Conservation (phyloP, 2,888 invertebrate genomes). For the Conops quadrifasciatus region DNA sequence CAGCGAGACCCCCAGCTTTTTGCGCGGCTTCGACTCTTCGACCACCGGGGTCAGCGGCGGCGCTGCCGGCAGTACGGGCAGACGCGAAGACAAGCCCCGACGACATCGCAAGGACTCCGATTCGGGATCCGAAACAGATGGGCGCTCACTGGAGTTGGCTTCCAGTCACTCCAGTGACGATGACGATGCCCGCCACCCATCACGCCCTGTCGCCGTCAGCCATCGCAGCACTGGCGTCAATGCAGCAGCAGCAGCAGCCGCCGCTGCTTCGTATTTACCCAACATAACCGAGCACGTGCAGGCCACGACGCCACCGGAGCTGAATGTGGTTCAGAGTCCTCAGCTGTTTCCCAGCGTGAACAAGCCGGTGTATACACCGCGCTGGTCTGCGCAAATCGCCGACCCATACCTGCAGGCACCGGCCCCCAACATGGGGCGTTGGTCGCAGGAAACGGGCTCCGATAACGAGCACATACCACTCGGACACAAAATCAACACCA, state of each 20-base stretch:
- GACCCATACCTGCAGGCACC: constrained; percentile 71
- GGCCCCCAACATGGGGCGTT: constrained; percentile 70
- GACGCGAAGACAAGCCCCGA: constrained; percentile 59
- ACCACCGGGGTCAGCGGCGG: constrained; percentile 49
- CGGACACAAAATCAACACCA: constrained; percentile 68
- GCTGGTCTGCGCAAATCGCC: constrained; percentile 76
- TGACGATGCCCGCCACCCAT: constrained; percentile 70
- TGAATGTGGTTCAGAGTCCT: constrained; percentile 73
- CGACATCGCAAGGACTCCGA: constrained; percentile 73
- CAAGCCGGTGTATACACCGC: constrained; percentile 71
- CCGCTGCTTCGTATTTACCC: constrained; percentile 69
- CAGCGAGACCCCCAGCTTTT: constrained; percentile 78
- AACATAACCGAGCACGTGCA: constrained; percentile 71
- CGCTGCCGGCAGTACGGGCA: constrained; percentile 23
- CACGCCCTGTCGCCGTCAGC: constrained; percentile 58
- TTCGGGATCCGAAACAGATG: constrained; percentile 83
- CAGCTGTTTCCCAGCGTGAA: constrained; percentile 74
- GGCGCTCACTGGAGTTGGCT: constrained; percentile 87
- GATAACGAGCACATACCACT: constrained; percentile 74
- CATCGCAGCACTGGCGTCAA: constrained; percentile 66
- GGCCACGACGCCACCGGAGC: constrained; percentile 71
- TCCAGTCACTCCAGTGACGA: constrained; percentile 97
- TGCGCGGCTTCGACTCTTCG: constrained; percentile 68
- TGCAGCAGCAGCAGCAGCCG: constrained; percentile 52
- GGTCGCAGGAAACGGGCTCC: constrained; percentile 83